phyloP scores from a whole-genome alignment of 2,113 vertebrate species.

The Varanus salvator region DNA sequence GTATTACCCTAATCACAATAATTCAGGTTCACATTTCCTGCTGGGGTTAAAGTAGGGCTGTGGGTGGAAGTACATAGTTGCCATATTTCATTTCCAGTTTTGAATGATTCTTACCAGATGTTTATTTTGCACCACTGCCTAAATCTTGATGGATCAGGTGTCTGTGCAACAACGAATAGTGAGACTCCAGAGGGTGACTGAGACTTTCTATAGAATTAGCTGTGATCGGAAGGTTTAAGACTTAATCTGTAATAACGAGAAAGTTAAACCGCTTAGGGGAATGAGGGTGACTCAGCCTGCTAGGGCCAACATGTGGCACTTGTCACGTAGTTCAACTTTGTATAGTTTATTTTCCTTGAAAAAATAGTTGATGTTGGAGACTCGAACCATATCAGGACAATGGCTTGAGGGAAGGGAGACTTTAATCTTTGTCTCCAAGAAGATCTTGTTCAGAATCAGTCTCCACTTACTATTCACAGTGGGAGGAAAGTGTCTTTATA shows the following conservation, averaged over 20 bases:
- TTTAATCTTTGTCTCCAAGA: not conserved
- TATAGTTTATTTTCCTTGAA: not conserved
- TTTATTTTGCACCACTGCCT: not conserved
- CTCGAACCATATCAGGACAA: not conserved
- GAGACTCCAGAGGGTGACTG: not conserved
- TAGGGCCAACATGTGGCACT: not conserved
- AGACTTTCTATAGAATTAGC: not conserved
- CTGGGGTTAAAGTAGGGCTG: not conserved
- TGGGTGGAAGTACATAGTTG: not conserved
- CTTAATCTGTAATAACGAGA: not conserved
- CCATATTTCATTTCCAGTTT: not conserved
- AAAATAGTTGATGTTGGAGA: not conserved
- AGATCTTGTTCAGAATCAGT: too few relatives aligned
- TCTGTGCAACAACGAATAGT: not conserved
- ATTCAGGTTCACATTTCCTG: not conserved
- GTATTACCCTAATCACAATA: not conserved
- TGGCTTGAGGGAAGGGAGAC: not conserved
- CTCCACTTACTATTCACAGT: not conserved
- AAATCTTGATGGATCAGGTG: not conserved
- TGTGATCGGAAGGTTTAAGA: not conserved
- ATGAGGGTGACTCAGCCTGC: not conserved
- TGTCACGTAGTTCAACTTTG: not conserved
- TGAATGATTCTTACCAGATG: not conserved
- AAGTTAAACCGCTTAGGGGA: not conserved
- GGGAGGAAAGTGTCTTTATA: too few relatives aligned